phyloP scores from a whole-genome alignment of 1,140 invertebrate genomes.

The Orchestia grillus region DNA sequence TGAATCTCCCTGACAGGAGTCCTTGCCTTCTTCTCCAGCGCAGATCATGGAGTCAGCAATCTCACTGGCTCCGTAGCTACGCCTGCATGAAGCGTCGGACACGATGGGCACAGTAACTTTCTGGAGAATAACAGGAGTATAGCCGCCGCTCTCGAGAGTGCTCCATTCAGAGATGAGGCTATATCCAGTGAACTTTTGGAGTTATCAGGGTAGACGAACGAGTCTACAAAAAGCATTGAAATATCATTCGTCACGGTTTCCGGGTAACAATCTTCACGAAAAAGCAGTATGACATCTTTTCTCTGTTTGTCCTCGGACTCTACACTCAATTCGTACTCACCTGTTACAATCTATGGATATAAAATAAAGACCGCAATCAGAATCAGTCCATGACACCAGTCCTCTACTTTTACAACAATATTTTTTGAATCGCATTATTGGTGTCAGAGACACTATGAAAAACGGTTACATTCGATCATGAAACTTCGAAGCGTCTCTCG shows the following conservation, averaged over 20 bases:
- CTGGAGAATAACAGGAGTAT: slow-evolving; percentile 45
- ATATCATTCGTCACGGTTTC: slow-evolving; percentile 75
- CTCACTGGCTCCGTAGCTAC: slow-evolving; percentile 42
- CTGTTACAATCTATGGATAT: slow-evolving; percentile 37
- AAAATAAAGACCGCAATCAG: slow-evolving; percentile 25
- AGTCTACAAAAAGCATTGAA: slow-evolving; percentile 76
- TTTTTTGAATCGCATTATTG: not conserved
- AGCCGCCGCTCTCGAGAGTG: slow-evolving; percentile 69
- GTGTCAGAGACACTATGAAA: not conserved
- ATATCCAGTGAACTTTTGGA: slow-evolving; percentile 68
- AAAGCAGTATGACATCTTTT: not conserved
- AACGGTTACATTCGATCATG: not conserved
- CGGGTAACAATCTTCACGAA: slow-evolving; percentile 30
- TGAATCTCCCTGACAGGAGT: slow-evolving; percentile 64
- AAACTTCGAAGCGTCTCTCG: not conserved
- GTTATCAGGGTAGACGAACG: slow-evolving; percentile 70
- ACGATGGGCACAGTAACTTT: too few species aligned
- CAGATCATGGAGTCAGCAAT: too few species aligned
- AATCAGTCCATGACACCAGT: not conserved
- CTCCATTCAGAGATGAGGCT: slow-evolving; percentile 74
- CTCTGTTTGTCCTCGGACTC: slow-evolving; percentile 24
- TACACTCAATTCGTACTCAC: not conserved
- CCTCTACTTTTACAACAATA: not conserved
- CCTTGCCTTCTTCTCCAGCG: too few species aligned
- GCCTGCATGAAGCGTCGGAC: slow-evolving; percentile 57